Conservation (phyloP, 2,113 vertebrate species). For the Terrapene triunguis region DNA sequence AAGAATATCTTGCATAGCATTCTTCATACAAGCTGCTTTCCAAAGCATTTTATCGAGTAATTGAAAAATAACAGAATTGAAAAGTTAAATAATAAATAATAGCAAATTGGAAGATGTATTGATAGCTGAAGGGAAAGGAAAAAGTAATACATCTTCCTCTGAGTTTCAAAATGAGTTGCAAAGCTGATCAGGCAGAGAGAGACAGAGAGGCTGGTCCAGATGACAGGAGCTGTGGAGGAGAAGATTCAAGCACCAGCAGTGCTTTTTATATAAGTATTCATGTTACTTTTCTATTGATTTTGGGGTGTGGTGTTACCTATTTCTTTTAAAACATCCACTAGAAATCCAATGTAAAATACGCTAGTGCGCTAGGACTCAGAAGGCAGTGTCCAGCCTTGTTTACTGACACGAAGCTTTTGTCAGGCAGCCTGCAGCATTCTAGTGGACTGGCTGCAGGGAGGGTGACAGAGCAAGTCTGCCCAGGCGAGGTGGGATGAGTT, state of each 20-base stretch:
- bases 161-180: background rate
- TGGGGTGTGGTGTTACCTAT: background rate
- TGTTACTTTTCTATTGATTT: background rate
- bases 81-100: rapidly evolving
- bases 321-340: background rate
- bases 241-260: background rate
- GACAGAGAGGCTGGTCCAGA: background rate
- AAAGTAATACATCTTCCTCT: background rate
- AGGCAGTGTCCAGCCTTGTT: too few species aligned
- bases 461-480: background rate
- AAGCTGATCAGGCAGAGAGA: background rate
- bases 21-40: background rate
- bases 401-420: background rate
- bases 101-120: background rate
- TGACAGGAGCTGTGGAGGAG: background rate
- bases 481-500: background rate
- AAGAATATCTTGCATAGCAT: background rate
- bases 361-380: background rate
- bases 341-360: background rate
- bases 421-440: background rate
- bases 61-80: background rate
- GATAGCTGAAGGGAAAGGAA: too few species aligned
- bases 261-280: background rate
- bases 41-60: background rate
- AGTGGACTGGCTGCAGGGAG: background rate